Evolutionary conservation across 2,797 vertebrate genomes (phyloP).

Genomic region (Scolopax rusticola): DNA sequence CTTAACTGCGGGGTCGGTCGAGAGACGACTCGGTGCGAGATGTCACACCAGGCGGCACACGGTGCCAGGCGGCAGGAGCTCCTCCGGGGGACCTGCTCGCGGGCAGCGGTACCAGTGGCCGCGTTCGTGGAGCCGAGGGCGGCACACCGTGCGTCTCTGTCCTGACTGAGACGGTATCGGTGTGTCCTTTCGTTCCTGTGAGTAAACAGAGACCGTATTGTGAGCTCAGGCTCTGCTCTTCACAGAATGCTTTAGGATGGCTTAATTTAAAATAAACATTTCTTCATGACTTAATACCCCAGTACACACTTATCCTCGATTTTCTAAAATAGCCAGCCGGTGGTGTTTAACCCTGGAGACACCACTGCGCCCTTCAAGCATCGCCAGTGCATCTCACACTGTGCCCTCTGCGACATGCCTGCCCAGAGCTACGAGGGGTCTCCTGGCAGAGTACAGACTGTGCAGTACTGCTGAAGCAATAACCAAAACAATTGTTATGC

Average conservation of each 20-base stretch:
- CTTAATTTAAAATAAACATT: conserved; percentile 38
- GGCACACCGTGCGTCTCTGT: neutral
- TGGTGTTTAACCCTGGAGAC: neutral
- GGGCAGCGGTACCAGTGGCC: neutral
- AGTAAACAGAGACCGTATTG: neutral
- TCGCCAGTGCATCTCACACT: neutral
- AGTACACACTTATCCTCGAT: neutral
- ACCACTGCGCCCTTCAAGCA: fast-evolving
- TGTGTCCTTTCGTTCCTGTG: neutral
- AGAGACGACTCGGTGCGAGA: neutral
- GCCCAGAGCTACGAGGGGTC: neutral
- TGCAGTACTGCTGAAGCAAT: neutral
- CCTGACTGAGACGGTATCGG: neutral
- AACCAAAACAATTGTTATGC: neutral
- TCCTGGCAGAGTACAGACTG: fast-evolving
- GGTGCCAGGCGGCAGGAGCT: neutral
- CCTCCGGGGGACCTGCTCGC: neutral
- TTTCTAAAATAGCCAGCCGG: neutral
- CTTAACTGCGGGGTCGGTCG: neutral
- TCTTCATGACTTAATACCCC: neutral
- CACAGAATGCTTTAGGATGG: neutral
- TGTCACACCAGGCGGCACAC: too few relatives aligned
- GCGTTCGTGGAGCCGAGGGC: neutral
- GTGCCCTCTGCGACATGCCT: fast-evolving
- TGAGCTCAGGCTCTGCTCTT: neutral